Conservation (phyloP, 2,113 vertebrate genomes). For the Upupa epops region DNA sequence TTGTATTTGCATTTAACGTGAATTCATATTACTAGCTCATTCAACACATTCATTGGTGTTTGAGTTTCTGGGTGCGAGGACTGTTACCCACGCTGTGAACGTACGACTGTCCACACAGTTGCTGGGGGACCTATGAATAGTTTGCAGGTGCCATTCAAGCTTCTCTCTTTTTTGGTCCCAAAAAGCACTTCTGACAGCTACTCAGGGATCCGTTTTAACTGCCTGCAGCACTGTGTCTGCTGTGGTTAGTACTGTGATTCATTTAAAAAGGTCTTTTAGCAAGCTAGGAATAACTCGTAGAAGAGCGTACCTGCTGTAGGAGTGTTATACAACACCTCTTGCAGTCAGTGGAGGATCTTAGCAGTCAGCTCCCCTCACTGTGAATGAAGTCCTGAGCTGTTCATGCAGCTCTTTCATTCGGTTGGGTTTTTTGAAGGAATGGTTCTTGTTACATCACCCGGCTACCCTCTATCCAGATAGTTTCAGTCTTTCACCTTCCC, state of each 20-base stretch:
- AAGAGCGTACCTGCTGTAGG: slow-evolving; percentile 1
- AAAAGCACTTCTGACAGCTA: background rate
- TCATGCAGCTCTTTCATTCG: background rate
- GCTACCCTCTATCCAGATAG: background rate
- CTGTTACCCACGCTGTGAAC: background rate
- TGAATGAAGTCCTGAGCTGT: background rate
- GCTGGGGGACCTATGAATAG: background rate
- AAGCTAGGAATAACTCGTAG: background rate
- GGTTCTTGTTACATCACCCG: background rate
- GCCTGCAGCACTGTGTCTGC: background rate
- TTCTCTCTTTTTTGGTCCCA: background rate
- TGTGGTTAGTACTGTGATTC: background rate
- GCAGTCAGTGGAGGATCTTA: background rate
- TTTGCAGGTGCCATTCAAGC: slow-evolving; percentile 17
- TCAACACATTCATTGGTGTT: slow-evolving; percentile 32
- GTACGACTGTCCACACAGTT: background rate
- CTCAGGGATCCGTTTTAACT: background rate
- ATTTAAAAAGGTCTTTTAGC: background rate
- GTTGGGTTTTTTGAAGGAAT: background rate
- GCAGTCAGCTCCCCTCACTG: background rate
- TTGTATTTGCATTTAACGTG: slow-evolving; percentile 22
- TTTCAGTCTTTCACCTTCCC: background rate
- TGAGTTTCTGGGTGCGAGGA: slow-evolving; percentile 14
- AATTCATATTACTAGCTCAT: background rate
- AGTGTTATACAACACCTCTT: background rate